Evolutionary conservation across 2,113 vertebrate species (phyloP).

Genomic region (Zingel zingel): DNA sequence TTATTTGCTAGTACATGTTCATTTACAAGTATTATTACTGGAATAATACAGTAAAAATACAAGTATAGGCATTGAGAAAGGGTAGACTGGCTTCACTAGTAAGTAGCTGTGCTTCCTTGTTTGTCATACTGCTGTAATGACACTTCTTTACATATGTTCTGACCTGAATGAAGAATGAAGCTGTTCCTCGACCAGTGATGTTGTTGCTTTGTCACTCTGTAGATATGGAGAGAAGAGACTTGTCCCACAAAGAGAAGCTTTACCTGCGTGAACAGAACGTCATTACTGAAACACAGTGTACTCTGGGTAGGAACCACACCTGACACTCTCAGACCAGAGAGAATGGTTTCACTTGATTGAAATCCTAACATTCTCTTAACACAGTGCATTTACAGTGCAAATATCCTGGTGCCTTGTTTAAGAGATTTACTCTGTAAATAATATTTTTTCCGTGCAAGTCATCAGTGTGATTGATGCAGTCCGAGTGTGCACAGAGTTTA

Average conservation of each 20-base stretch:
- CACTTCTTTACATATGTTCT: background rate
- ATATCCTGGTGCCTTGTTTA: background rate
- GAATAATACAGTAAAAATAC: background rate
- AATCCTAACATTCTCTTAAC: background rate
- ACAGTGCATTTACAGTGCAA: background rate
- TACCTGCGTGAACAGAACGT: constrained; percentile 97
- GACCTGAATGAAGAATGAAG: background rate
- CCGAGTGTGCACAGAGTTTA: background rate
- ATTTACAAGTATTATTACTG: background rate
- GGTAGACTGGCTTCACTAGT: background rate
- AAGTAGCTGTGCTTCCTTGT: background rate
- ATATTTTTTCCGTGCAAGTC: background rate
- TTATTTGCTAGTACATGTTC: background rate
- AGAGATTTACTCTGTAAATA: background rate
- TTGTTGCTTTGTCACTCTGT: constrained; percentile 39
- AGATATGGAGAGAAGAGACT: constrained; percentile 98
- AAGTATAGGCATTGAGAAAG: background rate
- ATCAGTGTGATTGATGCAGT: background rate
- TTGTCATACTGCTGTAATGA: constrained; percentile 3
- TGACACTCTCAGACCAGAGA: background rate
- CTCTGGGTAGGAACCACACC: constrained; percentile 87
- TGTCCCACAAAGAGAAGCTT: constrained; percentile 98
- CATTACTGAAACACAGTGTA: constrained; percentile 98
- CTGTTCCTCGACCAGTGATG: background rate
- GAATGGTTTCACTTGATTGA: background rate